Percentiles rank a stretch among this genome's conserved stretches.
Conservation (phyloP, 2,797 vertebrate species). For the Microctenopoma stevenorrisi region DNA sequence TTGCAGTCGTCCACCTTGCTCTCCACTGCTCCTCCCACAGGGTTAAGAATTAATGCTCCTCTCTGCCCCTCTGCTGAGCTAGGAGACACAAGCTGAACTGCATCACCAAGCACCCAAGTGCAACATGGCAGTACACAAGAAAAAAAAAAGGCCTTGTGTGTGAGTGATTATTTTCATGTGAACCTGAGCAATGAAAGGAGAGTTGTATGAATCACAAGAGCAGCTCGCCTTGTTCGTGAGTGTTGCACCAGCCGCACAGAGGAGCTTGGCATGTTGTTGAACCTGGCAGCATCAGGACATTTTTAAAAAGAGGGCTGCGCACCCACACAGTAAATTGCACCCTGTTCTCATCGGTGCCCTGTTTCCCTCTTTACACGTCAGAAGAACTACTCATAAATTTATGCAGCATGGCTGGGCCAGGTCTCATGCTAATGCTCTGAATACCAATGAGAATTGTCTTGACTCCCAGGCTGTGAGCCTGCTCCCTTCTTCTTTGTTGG, state of each 20-base stretch:
- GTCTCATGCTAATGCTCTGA: conserved; percentile 56
- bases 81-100: conserved; percentile 51
- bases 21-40: conserved; percentile 68
- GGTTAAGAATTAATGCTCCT: conserved; percentile 75
- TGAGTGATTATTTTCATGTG: conserved; percentile 23
- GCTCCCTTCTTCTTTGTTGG: conserved; percentile 34
- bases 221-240: conserved; percentile 15
- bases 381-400: conserved; percentile 69
- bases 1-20: conserved; percentile 51
- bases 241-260: conserved; percentile 18
- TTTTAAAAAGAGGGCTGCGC: conserved; percentile 28
- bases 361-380: conserved; percentile 58
- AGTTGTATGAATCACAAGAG: conserved; percentile 23
- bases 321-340: conserved; percentile 46
- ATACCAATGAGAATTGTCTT: conserved; percentile 67
- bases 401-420: conserved; percentile 58
- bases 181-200: conserved; percentile 38
- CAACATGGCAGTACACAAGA: background rate
- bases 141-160: background rate
- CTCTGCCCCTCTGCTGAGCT: conserved; percentile 60
- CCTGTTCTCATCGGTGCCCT: conserved; percentile 35
- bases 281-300: conserved; percentile 29
- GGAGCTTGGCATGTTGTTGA: conserved; percentile 22
- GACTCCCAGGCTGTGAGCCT: conserved; percentile 27
- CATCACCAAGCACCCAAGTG: conserved; percentile 22